Evolutionary conservation across 2,113 vertebrate species (phyloP).

Genomic region (Manacus vitellinus): DNA sequence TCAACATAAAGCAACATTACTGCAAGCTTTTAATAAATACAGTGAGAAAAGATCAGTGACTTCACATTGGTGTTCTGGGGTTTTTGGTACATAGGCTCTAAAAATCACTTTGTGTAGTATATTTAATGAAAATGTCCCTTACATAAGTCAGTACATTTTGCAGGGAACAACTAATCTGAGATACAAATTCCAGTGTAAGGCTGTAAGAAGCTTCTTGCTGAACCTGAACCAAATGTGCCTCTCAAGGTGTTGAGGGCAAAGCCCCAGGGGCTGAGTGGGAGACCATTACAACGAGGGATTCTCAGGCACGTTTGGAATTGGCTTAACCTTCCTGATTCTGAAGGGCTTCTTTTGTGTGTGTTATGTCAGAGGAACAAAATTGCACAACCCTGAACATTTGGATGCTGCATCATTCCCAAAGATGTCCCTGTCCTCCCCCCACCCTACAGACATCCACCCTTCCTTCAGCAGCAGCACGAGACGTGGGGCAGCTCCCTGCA

Average conservation of each 20-base stretch:
- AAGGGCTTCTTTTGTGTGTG: background rate
- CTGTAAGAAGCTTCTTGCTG: slow-evolving; percentile 37
- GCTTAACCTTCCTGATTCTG: background rate
- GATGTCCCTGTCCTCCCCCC: background rate
- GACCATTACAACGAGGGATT: background rate
- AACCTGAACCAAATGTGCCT: slow-evolving; percentile 32
- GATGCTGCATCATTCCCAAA: background rate
- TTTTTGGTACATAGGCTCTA: slow-evolving; percentile 53
- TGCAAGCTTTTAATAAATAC: slow-evolving; percentile 77
- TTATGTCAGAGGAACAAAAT: background rate
- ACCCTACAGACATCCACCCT: slow-evolving; percentile 24
- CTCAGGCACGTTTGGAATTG: background rate
- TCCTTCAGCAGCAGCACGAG: slow-evolving; percentile 51
- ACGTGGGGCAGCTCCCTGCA: slow-evolving; percentile 61
- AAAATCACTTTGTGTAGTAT: slow-evolving; percentile 11
- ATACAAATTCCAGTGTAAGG: slow-evolving; percentile 39
- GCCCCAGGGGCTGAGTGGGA: slow-evolving; percentile 1
- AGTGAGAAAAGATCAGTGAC: slow-evolving; percentile 53
- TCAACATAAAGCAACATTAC: slow-evolving; percentile 64
- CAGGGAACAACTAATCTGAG: background rate
- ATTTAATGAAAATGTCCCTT: slow-evolving; percentile 9
- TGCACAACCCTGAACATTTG: background rate
- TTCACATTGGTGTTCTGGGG: slow-evolving; percentile 16
- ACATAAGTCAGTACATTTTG: background rate
- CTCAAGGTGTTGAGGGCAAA: slow-evolving; percentile 11